Evolutionary conservation across 2,797 vertebrate genomes (phyloP).

Genomic region (Gallinago solitaria): DNA sequence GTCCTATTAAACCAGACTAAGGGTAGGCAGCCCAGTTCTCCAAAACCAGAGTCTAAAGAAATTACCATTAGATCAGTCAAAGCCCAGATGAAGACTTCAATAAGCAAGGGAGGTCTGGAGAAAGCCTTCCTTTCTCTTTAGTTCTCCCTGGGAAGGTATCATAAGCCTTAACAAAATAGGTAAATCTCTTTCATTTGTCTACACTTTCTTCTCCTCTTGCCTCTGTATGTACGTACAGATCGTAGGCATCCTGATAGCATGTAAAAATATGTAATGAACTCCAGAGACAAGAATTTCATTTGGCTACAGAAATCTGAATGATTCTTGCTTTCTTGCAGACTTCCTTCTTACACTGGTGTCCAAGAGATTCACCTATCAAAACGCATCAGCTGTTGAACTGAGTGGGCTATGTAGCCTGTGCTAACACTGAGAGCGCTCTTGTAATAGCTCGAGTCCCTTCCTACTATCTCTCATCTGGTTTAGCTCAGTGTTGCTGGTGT

Average conservation of each 20-base stretch:
- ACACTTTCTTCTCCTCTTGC: not conserved
- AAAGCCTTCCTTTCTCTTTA: not conserved
- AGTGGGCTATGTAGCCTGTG: not conserved
- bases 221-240: rapidly evolving
- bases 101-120: not conserved
- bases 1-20: not conserved
- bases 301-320: not conserved
- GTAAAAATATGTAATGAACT: not conserved
- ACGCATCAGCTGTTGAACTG: not conserved
- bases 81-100: not conserved
- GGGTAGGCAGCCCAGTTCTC: not conserved
- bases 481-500: slow-evolving; percentile 29
- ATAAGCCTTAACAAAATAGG: not conserved
- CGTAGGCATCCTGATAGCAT: not conserved
- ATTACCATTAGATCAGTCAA: not conserved
- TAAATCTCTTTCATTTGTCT: not conserved
- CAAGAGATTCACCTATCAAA: not conserved
- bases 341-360: not conserved
- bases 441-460: not conserved
- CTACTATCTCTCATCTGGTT: slow-evolving; percentile 5
- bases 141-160: not conserved
- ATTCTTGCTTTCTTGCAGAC: not conserved
- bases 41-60: not conserved
- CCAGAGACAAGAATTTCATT: not conserved
- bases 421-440: not conserved